A percentile compares a stretch with the other conserved stretches of the same genome.
Conservation (phyloP, 1,140 invertebrate genomes). For the Mactra quadrangularis region DNA sequence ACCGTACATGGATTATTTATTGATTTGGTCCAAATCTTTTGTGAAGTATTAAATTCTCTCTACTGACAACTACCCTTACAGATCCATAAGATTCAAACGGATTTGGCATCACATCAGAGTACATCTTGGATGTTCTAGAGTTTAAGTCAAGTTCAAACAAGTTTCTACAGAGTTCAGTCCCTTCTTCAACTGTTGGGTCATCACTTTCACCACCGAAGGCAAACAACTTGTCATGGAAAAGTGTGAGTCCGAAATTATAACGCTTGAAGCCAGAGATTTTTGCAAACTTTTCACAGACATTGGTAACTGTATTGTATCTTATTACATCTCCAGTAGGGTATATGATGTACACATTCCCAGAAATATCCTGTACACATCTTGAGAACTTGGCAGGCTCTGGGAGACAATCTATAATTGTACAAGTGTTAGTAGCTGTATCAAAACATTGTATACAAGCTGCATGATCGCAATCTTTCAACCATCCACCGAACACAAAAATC, state of each 20-base stretch:
- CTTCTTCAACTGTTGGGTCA: slow-evolving; percentile 61
- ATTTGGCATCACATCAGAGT: slow-evolving; percentile 54
- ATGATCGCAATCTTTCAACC: slow-evolving; percentile 71
- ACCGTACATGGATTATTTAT: too few relatives aligned
- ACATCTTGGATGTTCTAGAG: slow-evolving; percentile 37
- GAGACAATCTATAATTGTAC: slow-evolving; percentile 67
- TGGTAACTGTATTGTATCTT: slow-evolving; percentile 32
- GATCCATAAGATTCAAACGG: slow-evolving; percentile 60
- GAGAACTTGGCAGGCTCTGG: slow-evolving; percentile 71
- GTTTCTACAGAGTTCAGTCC: slow-evolving; percentile 59
- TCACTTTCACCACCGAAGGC: slow-evolving; percentile 62
- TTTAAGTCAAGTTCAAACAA: slow-evolving; percentile 54
- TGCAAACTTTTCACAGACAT: slow-evolving; percentile 34
- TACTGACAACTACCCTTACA: slow-evolving; percentile 54
- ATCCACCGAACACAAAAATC: slow-evolving; percentile 72
- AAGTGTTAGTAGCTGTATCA: slow-evolving; percentile 64
- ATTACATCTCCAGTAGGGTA: slow-evolving; percentile 58
- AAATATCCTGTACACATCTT: slow-evolving; percentile 53
- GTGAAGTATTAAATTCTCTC: slow-evolving; percentile 41
- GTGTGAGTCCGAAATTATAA: slow-evolving; percentile 60
- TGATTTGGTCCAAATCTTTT: slow-evolving; percentile 56
- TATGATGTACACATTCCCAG: slow-evolving; percentile 54
- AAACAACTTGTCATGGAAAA: slow-evolving; percentile 61
- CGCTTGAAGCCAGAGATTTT: slow-evolving; percentile 58
- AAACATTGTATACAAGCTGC: slow-evolving; percentile 70